Conservation (phyloP, 2,113 vertebrate genomes). For the Dromaius novaehollandiae region DNA sequence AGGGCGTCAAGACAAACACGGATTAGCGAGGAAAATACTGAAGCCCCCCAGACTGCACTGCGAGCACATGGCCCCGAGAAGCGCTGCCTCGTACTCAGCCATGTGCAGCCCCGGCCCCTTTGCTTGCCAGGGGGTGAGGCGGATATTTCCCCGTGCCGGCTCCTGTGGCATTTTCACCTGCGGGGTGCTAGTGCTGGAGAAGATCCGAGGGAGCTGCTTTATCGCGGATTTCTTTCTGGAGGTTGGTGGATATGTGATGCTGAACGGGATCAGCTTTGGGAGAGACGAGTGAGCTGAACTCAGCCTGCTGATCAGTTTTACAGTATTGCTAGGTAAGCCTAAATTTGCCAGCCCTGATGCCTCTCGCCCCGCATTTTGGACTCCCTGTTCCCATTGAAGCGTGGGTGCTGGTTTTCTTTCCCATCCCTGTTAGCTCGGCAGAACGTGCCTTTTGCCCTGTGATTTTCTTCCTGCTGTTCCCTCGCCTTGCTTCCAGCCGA, state of each 20-base stretch:
- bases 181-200: rapidly evolving
- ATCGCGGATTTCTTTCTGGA: neutral
- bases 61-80: neutral
- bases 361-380: neutral
- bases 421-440: neutral
- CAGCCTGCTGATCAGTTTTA: neutral
- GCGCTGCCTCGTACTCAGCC: neutral
- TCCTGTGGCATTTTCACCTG: neutral
- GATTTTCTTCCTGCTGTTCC: neutral
- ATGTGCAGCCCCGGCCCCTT: rapidly evolving
- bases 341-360: neutral
- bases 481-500: neutral
- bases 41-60: neutral
- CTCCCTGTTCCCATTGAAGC: neutral
- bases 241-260: neutral
- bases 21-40: neutral
- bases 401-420: conserved; percentile 12
- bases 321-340: neutral
- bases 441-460: neutral
- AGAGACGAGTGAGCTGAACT: neutral
- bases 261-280: neutral
- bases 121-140: neutral
- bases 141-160: neutral
- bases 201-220: neutral
- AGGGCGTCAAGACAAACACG: neutral